A percentile compares a stretch with the other conserved stretches of the same genome.
These are phyloP conservation scores for Drosophila melanogaster DNA, from an alignment of 1,140 invertebrate species.

Conservation along the genomic window DNA sequence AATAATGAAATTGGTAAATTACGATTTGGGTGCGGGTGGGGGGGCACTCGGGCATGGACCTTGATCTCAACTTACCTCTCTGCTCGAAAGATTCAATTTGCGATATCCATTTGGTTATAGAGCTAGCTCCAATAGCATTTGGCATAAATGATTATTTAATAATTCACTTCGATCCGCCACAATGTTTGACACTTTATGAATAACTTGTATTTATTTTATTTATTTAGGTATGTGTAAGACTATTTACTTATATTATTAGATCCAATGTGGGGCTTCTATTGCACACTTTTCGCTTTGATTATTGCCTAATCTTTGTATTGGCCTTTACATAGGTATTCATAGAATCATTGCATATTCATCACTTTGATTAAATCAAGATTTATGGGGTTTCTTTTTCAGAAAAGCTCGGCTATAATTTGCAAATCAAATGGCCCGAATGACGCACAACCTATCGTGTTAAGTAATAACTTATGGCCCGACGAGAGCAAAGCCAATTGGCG, in stretches of 20 bases:
- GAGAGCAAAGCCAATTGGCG: neutral
- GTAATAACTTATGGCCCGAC: slow-evolving; percentile 15
- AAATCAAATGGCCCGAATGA: slow-evolving; percentile 67
- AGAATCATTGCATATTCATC: slow-evolving; percentile 72
- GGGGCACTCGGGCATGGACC: slow-evolving; percentile 37
- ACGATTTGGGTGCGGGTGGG: slow-evolving; percentile 61
- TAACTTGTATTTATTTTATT: slow-evolving; percentile 61
- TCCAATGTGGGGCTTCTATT: slow-evolving; percentile 32
- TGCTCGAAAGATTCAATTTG: slow-evolving; percentile 74
- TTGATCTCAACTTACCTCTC: slow-evolving; percentile 67
- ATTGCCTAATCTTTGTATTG: slow-evolving; percentile 22
- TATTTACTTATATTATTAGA: slow-evolving; percentile 42
- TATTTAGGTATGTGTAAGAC: slow-evolving; percentile 33
- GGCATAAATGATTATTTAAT: slow-evolving; percentile 64
- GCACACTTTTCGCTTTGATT: slow-evolving; percentile 51
- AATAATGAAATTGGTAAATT: slow-evolving; percentile 81
- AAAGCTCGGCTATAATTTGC: slow-evolving; percentile 50
- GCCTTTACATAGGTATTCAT: slow-evolving; percentile 31
- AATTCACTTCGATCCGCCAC: slow-evolving; percentile 53
- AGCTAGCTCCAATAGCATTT: slow-evolving; percentile 29
- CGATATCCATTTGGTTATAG: slow-evolving; percentile 73
- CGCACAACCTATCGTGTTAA: slow-evolving; percentile 35
- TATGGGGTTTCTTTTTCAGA: slow-evolving; percentile 65
- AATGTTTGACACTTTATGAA: slow-evolving; percentile 70
- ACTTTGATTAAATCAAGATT: slow-evolving; percentile 70